Percentiles rank a stretch among this genome's conserved stretches.
Evolutionary conservation across 2,797 vertebrate species (phyloP).

Genomic region (Sebastes variabilis): DNA sequence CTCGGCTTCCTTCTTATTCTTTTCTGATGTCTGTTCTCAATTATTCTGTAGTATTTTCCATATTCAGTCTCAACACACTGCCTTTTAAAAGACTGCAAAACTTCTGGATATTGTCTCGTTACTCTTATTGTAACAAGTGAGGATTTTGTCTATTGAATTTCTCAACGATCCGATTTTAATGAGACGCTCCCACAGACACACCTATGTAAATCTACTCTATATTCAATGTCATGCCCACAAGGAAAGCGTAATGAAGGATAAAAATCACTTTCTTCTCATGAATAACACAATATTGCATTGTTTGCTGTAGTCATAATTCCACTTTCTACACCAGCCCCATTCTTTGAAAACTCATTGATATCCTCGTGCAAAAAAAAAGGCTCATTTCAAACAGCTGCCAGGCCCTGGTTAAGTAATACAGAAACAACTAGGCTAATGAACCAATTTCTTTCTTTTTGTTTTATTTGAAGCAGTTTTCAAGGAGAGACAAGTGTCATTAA

Average conservation of each 20-base stretch:
- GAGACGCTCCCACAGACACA: not conserved
- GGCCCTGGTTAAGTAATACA: not conserved
- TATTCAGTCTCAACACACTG: too few relatives aligned
- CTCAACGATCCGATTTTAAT: conserved; percentile 20
- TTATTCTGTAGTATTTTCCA: not conserved
- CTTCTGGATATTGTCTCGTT: not conserved
- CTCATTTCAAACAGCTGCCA: not conserved
- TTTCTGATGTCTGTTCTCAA: not conserved
- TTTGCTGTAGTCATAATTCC: not conserved
- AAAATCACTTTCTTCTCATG: not conserved
- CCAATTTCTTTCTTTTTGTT: not conserved
- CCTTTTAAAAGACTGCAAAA: not conserved
- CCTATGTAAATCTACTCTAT: conserved; percentile 6
- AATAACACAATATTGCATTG: conserved; percentile 5
- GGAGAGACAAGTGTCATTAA: conserved; percentile 6
- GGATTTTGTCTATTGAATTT: conserved; percentile 9
- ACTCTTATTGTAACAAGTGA: not conserved
- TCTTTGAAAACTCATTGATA: not conserved
- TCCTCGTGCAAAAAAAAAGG: too few relatives aligned
- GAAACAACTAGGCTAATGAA: not conserved
- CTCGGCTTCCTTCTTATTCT: conserved; percentile 28
- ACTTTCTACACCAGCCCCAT: not conserved
- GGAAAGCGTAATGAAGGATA: conserved; percentile 1
- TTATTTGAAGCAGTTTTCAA: not conserved
- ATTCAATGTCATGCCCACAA: conserved; percentile 22